Conservation (phyloP, 2,797 vertebrate species). For the Orientallactaga sibirica region DNA sequence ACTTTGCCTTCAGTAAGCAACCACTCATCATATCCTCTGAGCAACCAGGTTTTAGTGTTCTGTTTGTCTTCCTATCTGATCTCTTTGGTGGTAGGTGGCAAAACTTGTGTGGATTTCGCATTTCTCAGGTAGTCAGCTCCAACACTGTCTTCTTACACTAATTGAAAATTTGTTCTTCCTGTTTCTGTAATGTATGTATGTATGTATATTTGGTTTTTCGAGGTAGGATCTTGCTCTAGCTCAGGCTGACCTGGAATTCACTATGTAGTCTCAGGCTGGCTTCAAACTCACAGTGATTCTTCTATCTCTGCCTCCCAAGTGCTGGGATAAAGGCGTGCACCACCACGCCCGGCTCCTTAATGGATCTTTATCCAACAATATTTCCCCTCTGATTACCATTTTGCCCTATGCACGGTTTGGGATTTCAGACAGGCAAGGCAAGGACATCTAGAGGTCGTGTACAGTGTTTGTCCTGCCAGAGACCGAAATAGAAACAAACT, state of each 20-base stretch:
- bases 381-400: neutral
- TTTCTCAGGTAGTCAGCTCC: neutral
- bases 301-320: too few relatives aligned
- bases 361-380: neutral
- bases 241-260: too few relatives aligned
- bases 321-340: too few relatives aligned
- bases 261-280: too few relatives aligned
- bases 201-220: too few relatives aligned
- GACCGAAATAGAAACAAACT: constrained; percentile 51
- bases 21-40: neutral
- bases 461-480: constrained; percentile 12
- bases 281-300: too few relatives aligned
- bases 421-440: constrained; percentile 17
- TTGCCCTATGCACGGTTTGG: neutral
- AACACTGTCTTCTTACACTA: neutral
- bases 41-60: neutral
- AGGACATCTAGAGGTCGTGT: constrained; percentile 42
- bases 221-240: too few relatives aligned
- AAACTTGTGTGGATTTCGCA: neutral
- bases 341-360: too few relatives aligned
- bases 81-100: neutral
- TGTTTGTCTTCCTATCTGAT: constrained; percentile 31
- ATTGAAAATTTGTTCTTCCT: neutral
- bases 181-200: neutral
- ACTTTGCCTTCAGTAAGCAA: neutral